Evolutionary conservation across 1,140 invertebrate genomes (phyloP), one percentile per base, ranked within the genome.

Genomic region (Heliconius himera): DNA sequence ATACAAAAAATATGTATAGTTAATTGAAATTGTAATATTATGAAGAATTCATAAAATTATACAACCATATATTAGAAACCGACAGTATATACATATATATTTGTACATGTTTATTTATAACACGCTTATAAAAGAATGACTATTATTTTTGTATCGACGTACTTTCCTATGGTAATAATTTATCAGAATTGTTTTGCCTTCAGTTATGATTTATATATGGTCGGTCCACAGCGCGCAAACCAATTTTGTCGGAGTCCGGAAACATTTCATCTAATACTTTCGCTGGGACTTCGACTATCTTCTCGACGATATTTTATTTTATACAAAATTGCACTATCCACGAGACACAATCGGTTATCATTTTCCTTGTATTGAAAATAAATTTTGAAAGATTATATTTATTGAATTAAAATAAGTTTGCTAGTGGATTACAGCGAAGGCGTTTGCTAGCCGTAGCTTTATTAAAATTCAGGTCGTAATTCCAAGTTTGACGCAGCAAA

Each of bases 201-300:
- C 74, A 81, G 83, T 87, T 85, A 76, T 88, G 85, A 89, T 89
- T 89, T 89, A 89, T 88, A 86, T 81, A 75, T 77, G 83, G 80
- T 74, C 70, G 82, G 82, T 84, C 72, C 85, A 79, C 81, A 82
- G 83, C 82, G 74, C 74, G 81, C 75, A 83, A 82, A 82, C 77
- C 82, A 84, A 88, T 85, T 86, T 86, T 77, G 70, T 60, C 66
- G 38, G 71, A 78, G 70, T 81, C 56, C 74, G 78, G 78, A 83
- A 84, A 84, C 75, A 82, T 82, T 84, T 81, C 56, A 77, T 78
- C 73, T 74, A 78, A 78, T 78, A 78, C 72, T 78, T 74, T 73
- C 72, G 72, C 72, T 81, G 75, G 49, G 22, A 38, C 38, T 66
- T 76, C 46, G 33, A 29, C 22, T 66, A 72, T 26, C 41, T 56